Conservation (phyloP, 2,888 invertebrate species). For the Lycophotia porphyrea region DNA sequence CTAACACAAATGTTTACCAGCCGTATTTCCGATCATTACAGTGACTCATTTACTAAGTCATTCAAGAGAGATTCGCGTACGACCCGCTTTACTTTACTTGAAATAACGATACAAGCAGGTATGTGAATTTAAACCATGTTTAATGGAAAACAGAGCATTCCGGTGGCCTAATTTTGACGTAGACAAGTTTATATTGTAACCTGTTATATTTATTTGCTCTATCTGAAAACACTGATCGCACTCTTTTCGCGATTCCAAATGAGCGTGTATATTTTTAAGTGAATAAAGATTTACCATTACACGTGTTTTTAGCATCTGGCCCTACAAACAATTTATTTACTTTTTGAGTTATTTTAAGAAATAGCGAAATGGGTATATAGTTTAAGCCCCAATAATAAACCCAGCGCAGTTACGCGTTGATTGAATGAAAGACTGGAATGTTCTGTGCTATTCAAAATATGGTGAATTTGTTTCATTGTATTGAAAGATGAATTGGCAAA, state of each 20-base stretch:
- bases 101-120: slow-evolving; percentile 30
- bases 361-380: slow-evolving; percentile 7
- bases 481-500: background rate
- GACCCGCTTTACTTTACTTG: slow-evolving; percentile 37
- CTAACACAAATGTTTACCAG: slow-evolving; percentile 49
- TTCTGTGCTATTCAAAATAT: slow-evolving; percentile 8
- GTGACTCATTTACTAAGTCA: slow-evolving; percentile 39
- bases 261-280: slow-evolving; percentile 32
- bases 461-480: background rate
- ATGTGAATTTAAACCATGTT: slow-evolving; percentile 35
- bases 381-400: slow-evolving; percentile 19
- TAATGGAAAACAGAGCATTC: slow-evolving; percentile 70
- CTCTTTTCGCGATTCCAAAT: slow-evolving; percentile 34
- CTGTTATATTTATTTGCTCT: slow-evolving; percentile 69
- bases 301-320: slow-evolving; percentile 31
- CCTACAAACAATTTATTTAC: slow-evolving; percentile 36
- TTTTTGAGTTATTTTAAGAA: slow-evolving; percentile 30
- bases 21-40: slow-evolving; percentile 33
- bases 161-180: slow-evolving; percentile 70
- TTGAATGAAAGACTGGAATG: slow-evolving; percentile 12
- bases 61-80: slow-evolving; percentile 36
- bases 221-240: slow-evolving; percentile 43
- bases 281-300: slow-evolving; percentile 9
- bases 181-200: slow-evolving; percentile 72
- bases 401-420: slow-evolving; percentile 1